Base-by-base conservation (phyloP, 2,888 invertebrate species). In the Drosophila imparisetae region DNA sequence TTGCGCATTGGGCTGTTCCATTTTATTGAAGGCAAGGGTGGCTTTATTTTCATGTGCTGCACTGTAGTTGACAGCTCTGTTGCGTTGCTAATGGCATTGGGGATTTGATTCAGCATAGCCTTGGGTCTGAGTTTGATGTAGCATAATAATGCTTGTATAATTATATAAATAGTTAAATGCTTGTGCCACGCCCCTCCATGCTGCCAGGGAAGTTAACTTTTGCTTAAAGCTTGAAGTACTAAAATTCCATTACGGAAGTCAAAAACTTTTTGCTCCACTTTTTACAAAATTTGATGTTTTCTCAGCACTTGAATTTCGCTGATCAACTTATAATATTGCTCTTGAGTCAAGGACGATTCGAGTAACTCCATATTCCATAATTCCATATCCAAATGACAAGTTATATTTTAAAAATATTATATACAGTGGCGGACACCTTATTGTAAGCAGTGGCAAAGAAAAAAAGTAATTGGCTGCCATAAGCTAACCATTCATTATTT, bases 1-100 rank as follows among this genome's bases (percentile, higher is more conserved):
- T 72, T 87, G 76, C 83, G 79, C 79, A 79, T 58, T 68, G 65
- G 61, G 42, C 60, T 50, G 49, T 50, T 60, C 2, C 21, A 38
- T 38, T 65, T 32, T 50, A 15, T 34, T 27, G 21, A 60, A 55
- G 54, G 67, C 60, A 60, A 78, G 85, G 84, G 87, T 85, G 63
- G 75, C 53, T 65, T 49, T 52, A 68, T 52, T 76, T 75, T 65
- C 57, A 18, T 61, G 65, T 59, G 21, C 49, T 48, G 40, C 69
- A 32, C 66, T 86, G 87, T 67, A 87, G 81, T 77, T 85, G 84
- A 85, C 84, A 85, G 84, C 80, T 75, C 62, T 57, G 74, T 63
- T 73, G 72, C 65, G 30, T 62, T 62, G 66, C 74, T 85, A 87
- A 85, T 85, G 85, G 72, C 84, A 59, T 85, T 66, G 62, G 87